Percentiles rank a stretch among this genome's conserved stretches.
Evolutionary conservation across 2,797 vertebrate genomes (phyloP).

Genomic region (Mormyrops boulengeri): DNA sequence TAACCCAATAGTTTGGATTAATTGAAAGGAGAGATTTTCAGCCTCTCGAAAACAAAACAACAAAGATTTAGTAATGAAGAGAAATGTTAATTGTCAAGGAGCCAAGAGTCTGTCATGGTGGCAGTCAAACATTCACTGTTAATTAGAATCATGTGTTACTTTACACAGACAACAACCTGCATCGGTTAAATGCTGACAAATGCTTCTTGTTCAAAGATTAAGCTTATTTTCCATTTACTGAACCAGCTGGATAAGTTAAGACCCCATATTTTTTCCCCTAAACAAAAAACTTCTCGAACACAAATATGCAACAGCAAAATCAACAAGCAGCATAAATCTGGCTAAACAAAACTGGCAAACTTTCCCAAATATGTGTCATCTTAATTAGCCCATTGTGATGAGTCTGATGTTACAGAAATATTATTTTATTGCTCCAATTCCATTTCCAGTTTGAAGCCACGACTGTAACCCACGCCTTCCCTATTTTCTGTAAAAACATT

Average conservation of each 20-base stretch:
- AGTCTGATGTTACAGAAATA: background rate
- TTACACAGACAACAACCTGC: background rate
- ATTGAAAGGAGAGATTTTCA: background rate
- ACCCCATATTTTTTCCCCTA: background rate
- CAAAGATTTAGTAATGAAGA: background rate
- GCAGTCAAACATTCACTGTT: background rate
- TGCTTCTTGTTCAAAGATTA: background rate
- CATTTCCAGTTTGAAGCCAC: background rate
- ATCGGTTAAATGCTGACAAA: background rate
- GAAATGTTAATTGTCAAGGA: background rate
- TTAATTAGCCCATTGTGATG: background rate
- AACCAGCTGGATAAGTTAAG: background rate
- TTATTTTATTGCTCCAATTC: background rate
- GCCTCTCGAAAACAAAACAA: background rate
- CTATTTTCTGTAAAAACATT: slow-evolving; percentile 12
- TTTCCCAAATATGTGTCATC: background rate
- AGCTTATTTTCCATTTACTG: background rate
- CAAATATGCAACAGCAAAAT: background rate
- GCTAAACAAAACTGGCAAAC: slow-evolving; percentile 6
- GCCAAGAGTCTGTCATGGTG: background rate
- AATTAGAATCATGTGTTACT: background rate
- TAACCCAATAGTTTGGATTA: background rate
- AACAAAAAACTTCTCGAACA: background rate
- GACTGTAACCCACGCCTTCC: background rate
- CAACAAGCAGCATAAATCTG: background rate